Conservation (phyloP, 2,888 invertebrate genomes). For the Drosophila sordidula region DNA sequence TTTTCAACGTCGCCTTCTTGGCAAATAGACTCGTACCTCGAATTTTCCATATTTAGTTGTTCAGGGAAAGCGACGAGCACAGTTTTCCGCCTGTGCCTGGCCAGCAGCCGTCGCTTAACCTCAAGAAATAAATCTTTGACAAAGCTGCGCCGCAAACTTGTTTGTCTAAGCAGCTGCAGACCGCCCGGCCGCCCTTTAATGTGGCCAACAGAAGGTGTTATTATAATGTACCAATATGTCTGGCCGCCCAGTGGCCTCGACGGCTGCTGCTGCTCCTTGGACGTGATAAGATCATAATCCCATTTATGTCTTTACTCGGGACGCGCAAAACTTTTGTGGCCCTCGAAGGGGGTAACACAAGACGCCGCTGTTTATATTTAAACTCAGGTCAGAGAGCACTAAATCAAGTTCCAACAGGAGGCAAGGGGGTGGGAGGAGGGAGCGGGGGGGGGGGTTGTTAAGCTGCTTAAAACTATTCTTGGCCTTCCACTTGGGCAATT, state of each 20-base stretch:
- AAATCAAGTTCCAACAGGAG: slow-evolving; percentile 82
- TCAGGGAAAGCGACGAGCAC: slow-evolving; percentile 35
- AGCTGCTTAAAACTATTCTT: slow-evolving; percentile 82
- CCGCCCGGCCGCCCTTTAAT: slow-evolving; percentile 17
- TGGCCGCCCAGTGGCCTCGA: slow-evolving; percentile 29
- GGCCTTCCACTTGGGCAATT: slow-evolving; percentile 71
- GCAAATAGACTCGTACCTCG: slow-evolving; percentile 65
- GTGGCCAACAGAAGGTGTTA: slow-evolving; percentile 81
- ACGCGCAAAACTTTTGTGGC: slow-evolving; percentile 70
- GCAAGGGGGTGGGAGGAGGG: not conserved
- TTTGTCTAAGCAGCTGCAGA: slow-evolving; percentile 81
- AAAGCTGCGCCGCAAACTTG: slow-evolving; percentile 82
- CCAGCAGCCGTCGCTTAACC: slow-evolving; percentile 75
- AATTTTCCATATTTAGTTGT: slow-evolving; percentile 72
- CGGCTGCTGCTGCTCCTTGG: slow-evolving; percentile 27
- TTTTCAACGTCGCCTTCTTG: slow-evolving; percentile 38
- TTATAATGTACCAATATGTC: slow-evolving; percentile 76
- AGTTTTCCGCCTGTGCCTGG: slow-evolving; percentile 34
- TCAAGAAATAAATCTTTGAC: slow-evolving; percentile 84
- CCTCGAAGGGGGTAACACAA: slow-evolving; percentile 43
- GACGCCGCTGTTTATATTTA: slow-evolving; percentile 84
- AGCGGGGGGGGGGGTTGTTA: slow-evolving; percentile 55
- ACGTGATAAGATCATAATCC: slow-evolving; percentile 85
- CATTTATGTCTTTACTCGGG: slow-evolving; percentile 84
- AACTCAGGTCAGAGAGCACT: slow-evolving; percentile 85